phyloP scores from a whole-genome alignment of 1,140 invertebrate genomes.

The Lamellibrachia luymesi region DNA sequence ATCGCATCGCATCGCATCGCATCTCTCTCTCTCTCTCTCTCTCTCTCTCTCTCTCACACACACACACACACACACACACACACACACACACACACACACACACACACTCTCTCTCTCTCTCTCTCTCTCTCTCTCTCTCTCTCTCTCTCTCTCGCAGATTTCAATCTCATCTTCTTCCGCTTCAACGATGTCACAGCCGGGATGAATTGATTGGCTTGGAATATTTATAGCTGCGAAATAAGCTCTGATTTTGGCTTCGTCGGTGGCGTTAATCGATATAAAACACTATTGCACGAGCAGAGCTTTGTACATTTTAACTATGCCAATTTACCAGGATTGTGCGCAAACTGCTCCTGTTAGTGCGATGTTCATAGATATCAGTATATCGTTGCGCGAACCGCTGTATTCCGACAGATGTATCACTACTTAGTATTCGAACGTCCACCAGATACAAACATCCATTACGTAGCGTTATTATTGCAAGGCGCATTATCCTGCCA shows the following conservation, averaged over 20 bases:
- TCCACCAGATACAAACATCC: not conserved
- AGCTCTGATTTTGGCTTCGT: not conserved
- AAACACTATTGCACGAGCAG: not conserved
- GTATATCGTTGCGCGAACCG: not conserved
- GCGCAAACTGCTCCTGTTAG: not conserved
- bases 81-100: too few relatives aligned
- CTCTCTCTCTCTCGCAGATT: not conserved
- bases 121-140: too few relatives aligned
- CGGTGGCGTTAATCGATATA: constrained; percentile 4
- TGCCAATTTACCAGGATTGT: not conserved
- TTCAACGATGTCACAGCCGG: not conserved
- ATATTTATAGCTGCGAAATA: not conserved
- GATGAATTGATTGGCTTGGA: not conserved
- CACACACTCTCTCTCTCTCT: too few relatives aligned
- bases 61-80: too few relatives aligned
- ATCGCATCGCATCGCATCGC: too few relatives aligned
- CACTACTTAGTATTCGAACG: not conserved
- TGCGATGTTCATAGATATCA: not conserved
- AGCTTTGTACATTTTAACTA: not conserved
- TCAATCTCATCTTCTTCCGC: not conserved
- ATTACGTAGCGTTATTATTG: not conserved
- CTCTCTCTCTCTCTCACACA: too few relatives aligned
- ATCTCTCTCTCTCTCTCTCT: too few relatives aligned
- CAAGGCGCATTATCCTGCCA: not conserved
- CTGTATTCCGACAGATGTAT: not conserved